Evolutionary conservation across 2,888 invertebrate genomes (phyloP).

Genomic region (Drosophila fulvimacula): DNA sequence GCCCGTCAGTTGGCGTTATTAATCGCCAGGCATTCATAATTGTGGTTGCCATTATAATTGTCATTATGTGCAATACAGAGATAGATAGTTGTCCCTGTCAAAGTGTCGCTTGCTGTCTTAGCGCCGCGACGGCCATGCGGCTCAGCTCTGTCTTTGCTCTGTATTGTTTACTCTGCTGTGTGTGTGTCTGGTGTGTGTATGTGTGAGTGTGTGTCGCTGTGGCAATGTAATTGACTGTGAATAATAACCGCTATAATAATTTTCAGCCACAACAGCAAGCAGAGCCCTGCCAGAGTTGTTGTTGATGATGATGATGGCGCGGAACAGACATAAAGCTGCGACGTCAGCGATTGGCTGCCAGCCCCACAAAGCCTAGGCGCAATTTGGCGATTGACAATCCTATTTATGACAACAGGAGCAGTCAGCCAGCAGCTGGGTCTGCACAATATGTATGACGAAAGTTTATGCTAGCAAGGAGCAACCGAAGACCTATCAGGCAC

Average conservation of each 20-base stretch:
- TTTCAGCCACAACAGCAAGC: conserved; percentile 70
- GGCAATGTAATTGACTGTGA: conserved; percentile 81
- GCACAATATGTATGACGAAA: conserved; percentile 48
- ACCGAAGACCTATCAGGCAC: background rate
- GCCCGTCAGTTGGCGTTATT: conserved; percentile 62
- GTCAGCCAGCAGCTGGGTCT: conserved; percentile 18
- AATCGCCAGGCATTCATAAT: conserved; percentile 78
- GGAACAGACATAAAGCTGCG: conserved; percentile 16
- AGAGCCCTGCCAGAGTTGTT: conserved; percentile 49
- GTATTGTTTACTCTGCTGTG: conserved; percentile 6
- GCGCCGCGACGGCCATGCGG: conserved; percentile 34
- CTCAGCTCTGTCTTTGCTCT: conserved; percentile 15
- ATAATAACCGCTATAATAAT: conserved; percentile 82
- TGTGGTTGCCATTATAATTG: conserved; percentile 78
- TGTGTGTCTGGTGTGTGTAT: background rate
- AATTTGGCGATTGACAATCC: conserved; percentile 79
- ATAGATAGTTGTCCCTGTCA: conserved; percentile 76
- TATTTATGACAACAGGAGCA: conserved; percentile 66
- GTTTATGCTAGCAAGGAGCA: conserved; percentile 16
- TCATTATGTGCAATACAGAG: conserved; percentile 79
- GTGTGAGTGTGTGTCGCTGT: conserved; percentile 41
- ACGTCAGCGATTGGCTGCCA: conserved; percentile 35
- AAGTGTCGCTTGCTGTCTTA: conserved; percentile 68
- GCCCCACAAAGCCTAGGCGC: conserved; percentile 45
- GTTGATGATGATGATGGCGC: conserved; percentile 69